These are phyloP conservation scores for Pachypeltis micranthus DNA, from an alignment of 1,140 invertebrate genomes.

Conservation along the genomic window DNA sequence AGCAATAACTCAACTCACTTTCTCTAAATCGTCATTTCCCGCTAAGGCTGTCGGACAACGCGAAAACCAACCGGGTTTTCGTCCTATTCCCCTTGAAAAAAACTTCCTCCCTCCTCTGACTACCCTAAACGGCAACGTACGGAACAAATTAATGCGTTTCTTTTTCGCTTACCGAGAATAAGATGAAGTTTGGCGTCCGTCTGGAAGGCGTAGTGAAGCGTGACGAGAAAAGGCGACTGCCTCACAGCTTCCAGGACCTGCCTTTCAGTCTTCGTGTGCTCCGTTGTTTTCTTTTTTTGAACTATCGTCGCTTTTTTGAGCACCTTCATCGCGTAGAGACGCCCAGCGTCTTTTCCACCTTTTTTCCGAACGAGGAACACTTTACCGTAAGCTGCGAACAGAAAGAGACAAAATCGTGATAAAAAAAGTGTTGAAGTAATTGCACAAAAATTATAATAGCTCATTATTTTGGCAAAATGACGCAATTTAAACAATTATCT, in stretches of 20 bases:
- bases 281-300: conserved; percentile 84
- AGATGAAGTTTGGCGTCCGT: conserved; percentile 83
- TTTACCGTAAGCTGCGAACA: conserved; percentile 80
- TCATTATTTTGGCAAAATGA: not conserved
- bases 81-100: not conserved
- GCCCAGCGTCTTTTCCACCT: conserved; percentile 61
- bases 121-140: no score
- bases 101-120: no score
- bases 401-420: conserved; percentile 23
- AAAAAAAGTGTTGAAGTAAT: not conserved
- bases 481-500: no score
- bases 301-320: conserved; percentile 81
- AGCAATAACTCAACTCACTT: no score
- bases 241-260: conserved; percentile 78
- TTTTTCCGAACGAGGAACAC: conserved; percentile 82
- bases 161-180: conserved; percentile 63
- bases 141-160: not conserved
- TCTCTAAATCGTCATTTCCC: not conserved
- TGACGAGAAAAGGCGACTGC: conserved; percentile 81
- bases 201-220: conserved; percentile 89
- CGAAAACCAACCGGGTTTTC: not conserved
- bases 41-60: not conserved
- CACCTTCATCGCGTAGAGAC: conserved; percentile 90
- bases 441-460: not conserved
- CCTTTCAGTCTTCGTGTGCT: conserved; percentile 84